Conservation (phyloP, 2,888 invertebrate species). For the Drosophila imparisetae region DNA sequence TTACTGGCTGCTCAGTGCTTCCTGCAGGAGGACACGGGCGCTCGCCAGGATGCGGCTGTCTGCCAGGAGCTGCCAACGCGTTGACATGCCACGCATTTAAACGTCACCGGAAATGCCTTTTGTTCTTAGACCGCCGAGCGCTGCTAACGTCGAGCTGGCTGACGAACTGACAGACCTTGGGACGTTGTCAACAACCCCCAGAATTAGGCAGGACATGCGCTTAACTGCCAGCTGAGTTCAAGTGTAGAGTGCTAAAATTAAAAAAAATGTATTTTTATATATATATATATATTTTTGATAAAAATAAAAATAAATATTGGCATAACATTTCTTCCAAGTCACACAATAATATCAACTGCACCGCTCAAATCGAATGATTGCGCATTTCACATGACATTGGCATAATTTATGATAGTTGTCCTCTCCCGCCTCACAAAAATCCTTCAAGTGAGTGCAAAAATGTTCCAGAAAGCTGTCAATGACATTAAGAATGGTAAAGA, state of each 20-base stretch:
- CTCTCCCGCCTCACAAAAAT: slow-evolving; percentile 12
- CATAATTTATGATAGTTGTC: slow-evolving; percentile 69
- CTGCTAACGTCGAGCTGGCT: slow-evolving; percentile 40
- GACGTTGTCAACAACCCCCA: slow-evolving; percentile 35
- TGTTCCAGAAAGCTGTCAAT: slow-evolving; percentile 61
- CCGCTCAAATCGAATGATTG: slow-evolving; percentile 55
- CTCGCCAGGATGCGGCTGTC: slow-evolving; percentile 73
- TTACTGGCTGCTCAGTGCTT: slow-evolving; percentile 45
- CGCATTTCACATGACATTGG: slow-evolving; percentile 67
- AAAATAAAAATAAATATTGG: slow-evolving; percentile 18
- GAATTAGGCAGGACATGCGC: slow-evolving; percentile 19
- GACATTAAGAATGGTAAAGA: slow-evolving; percentile 51
- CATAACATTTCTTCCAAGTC: slow-evolving; percentile 45
- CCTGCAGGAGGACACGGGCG: slow-evolving; percentile 61
- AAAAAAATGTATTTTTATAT: background rate
- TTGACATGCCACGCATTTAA: slow-evolving; percentile 80
- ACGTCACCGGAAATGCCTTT: slow-evolving; percentile 80
- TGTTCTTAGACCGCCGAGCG: slow-evolving; percentile 63
- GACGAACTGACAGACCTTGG: slow-evolving; percentile 35
- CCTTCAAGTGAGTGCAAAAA: slow-evolving; percentile 55
- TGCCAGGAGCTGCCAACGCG: slow-evolving; percentile 69
- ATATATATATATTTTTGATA: background rate
- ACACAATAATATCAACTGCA: slow-evolving; percentile 56
- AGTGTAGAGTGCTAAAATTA: slow-evolving; percentile 56
- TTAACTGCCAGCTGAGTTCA: slow-evolving; percentile 47